A percentile compares a stretch with the other conserved stretches of the same genome.
Evolutionary conservation across 2,797 vertebrate genomes (phyloP).

Genomic region (Carapus acus): DNA sequence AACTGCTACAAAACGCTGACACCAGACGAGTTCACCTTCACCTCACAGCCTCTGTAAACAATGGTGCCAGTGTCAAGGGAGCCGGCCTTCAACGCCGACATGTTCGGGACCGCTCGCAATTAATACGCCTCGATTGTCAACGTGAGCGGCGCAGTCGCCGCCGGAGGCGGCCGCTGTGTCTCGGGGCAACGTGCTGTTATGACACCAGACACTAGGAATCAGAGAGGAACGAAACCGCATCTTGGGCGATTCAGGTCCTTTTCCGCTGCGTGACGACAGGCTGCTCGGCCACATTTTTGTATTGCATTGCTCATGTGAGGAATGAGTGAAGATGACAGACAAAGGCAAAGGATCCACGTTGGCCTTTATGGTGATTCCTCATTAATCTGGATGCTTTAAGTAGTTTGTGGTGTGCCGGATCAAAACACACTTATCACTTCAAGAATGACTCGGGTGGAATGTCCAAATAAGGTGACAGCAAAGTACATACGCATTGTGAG

Average conservation of each 20-base stretch:
- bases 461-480: no score
- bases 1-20: slow-evolving; percentile 3
- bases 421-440: no score
- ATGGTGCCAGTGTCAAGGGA: slow-evolving; percentile 5
- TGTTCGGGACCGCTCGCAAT: slow-evolving; percentile 9
- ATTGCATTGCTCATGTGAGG: slow-evolving; percentile 1
- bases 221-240: not conserved
- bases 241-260: not conserved
- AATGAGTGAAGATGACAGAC: no score
- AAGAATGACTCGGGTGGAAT: no score
- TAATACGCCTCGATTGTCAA: slow-evolving; percentile 8
- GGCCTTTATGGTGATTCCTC: no score
- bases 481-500: no score
- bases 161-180: not conserved
- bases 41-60: slow-evolving; percentile 1
- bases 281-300: slow-evolving; percentile 46
- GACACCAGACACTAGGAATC: slow-evolving; percentile 5
- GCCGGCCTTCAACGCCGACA: not conserved
- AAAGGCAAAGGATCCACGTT: no score
- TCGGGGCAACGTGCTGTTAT: not conserved
- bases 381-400: no score
- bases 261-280: slow-evolving; percentile 10
- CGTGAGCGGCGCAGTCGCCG: not conserved
- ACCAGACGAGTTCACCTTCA: not conserved
- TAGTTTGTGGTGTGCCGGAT: no score